Base-by-base conservation (phyloP, 2,888 invertebrate genomes). In the Scaptomyza reducta region DNA sequence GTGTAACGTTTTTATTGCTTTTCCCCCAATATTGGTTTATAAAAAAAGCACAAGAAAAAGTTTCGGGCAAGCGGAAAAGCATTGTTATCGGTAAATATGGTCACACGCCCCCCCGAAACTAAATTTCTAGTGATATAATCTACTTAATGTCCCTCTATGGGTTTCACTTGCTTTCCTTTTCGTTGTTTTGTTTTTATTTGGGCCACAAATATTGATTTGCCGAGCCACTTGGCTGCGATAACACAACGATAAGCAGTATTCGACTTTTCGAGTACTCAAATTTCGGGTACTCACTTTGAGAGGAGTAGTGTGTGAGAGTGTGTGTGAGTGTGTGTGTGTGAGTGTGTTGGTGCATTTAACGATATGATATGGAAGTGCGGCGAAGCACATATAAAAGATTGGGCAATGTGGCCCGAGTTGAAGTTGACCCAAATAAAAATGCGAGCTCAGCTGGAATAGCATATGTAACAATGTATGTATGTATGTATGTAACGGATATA, bases 151-250 rank as follows among this genome's bases (percentile, higher is more conserved):
- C 57, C 51, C 41, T 63, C 35, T 60, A 53, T 66, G 59, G 44
- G n/a, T 53, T 46, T 46, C 55, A 51, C 38, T 62, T 44, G 31
- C 54, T 54, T 45, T 60, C 51, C 31, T 41, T 50, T 35, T 29
- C 2, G 22, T 33, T 50, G 55, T 22, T 42, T 18, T 45, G 14
- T 35, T 33, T 55, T 58, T 73, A 77, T 83, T 87, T 80, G 73
- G 64, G 74, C 62, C 77, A 70, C 84, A 87, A 80, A 80, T 80
- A 82, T 82, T 82, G 87, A 81, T 81, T 87, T 85, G 62, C 65
- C 55, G 53, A 38, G 41, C n/a, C 31, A 14, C 51, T 56, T n/a
- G 35, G 14, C 35, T 62, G 63, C 67, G 74, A 74, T 74, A 74
- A 72, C 53, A 63, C 27, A 38, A 22, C 54, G 79, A 75, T 78